These are phyloP conservation scores for Hyaena hyaena DNA, from an alignment of 2,113 vertebrate species.

Conservation along the genomic window DNA sequence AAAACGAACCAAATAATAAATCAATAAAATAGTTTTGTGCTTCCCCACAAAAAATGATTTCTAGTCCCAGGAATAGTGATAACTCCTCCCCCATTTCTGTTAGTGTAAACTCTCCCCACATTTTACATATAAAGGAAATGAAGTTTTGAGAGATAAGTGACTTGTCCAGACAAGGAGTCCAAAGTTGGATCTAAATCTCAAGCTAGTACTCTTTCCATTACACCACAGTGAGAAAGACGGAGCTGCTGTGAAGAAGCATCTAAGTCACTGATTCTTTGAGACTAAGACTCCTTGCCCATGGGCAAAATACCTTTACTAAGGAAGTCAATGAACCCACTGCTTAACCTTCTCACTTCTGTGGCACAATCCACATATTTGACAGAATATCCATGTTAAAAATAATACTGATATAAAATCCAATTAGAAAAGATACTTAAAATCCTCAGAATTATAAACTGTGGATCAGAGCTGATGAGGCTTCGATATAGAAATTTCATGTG, in stretches of 20 bases:
- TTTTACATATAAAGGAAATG: not conserved
- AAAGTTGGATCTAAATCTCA: not conserved
- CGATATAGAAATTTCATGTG: not conserved
- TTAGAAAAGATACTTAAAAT: not conserved
- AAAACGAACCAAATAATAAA: constrained; percentile 13
- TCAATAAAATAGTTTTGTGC: not conserved
- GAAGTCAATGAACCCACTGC: not conserved
- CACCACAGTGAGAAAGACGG: not conserved
- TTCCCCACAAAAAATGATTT: not conserved
- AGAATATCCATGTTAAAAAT: not conserved
- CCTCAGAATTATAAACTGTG: not conserved
- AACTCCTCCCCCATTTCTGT: not conserved
- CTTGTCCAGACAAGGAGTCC: not conserved
- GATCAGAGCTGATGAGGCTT: not conserved
- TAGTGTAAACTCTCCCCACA: not conserved
- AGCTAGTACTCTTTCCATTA: not conserved
- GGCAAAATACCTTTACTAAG: not conserved
- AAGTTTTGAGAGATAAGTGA: not conserved
- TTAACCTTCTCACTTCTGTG: not conserved
- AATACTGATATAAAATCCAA: not conserved
- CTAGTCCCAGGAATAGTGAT: not conserved
- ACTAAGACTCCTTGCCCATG: not conserved
- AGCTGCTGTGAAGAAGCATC: not conserved
- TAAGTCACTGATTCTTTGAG: not conserved
- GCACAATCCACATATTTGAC: not conserved